A percentile compares a stretch with the other conserved stretches of the same genome.
Evolutionary conservation across 2,888 invertebrate species (phyloP).

Genomic region (Thalpophila matura): DNA sequence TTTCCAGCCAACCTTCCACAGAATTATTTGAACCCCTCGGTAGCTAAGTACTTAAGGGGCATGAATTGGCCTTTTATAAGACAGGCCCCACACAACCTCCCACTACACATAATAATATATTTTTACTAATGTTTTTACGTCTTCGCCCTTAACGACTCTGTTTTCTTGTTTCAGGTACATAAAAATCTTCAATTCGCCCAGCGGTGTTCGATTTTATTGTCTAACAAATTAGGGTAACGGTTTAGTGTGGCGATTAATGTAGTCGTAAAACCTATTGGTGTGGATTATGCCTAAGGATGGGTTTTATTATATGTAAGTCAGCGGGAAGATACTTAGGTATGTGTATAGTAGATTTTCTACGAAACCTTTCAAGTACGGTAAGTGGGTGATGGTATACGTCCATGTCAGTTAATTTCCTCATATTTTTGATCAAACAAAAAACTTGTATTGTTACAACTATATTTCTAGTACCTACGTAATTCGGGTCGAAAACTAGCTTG

Average conservation of each 20-base stretch:
- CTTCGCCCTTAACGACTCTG: constrained; percentile 75
- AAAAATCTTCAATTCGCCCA: constrained; percentile 65
- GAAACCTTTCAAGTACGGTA: neutral
- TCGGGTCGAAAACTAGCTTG: no score
- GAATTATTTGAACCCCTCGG: neutral
- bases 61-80: neutral
- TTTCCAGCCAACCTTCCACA: no score
- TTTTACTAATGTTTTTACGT: constrained; percentile 46
- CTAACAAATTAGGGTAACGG: constrained; percentile 65
- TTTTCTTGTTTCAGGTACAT: constrained; percentile 83
- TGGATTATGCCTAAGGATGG: constrained; percentile 39
- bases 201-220: constrained; percentile 68
- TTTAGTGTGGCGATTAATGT: constrained; percentile 67
- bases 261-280: constrained; percentile 56
- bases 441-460: no score
- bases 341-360: neutral
- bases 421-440: no score
- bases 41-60: neutral
- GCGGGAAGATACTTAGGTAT: neutral
- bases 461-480: no score
- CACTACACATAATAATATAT: constrained; percentile 32
- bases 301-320: constrained; percentile 35
- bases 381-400: neutral
- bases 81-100: neutral
- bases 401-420: no score